phyloP scores from a whole-genome alignment of 2,797 vertebrate genomes.

The Limnodromus scolopaceus region DNA sequence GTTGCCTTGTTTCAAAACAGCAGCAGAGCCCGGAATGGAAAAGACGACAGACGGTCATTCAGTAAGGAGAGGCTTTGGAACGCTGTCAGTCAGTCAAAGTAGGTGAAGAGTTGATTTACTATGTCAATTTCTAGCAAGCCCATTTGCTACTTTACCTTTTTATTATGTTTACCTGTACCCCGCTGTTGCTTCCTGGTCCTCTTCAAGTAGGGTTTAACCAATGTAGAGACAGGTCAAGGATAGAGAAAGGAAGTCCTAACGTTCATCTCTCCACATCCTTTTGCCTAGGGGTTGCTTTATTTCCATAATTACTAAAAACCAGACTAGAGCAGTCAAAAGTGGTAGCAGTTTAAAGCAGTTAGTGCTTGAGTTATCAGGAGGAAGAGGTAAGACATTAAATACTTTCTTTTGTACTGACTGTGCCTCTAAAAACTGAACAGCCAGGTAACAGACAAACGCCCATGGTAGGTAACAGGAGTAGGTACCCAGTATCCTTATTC shows the following conservation, averaged over 20 bases:
- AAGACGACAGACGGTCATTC: background rate
- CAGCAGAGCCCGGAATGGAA: background rate
- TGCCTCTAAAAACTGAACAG: background rate
- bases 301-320: background rate
- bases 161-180: background rate
- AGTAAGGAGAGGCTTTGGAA: background rate
- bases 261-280: background rate
- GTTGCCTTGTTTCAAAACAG: accelerated
- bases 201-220: background rate
- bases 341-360: background rate
- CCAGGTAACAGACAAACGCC: background rate
- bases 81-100: background rate
- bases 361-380: background rate
- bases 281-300: background rate
- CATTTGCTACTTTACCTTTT: background rate
- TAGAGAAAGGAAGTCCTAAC: background rate
- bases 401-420: background rate
- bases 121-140: background rate
- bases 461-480: background rate
- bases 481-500: background rate
- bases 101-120: background rate
- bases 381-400: background rate
- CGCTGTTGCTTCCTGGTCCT: background rate
- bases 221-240: background rate
- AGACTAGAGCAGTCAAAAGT: background rate